Evolutionary conservation across 2,888 invertebrate species (phyloP).

Genomic region (Caradrina kadenii): DNA sequence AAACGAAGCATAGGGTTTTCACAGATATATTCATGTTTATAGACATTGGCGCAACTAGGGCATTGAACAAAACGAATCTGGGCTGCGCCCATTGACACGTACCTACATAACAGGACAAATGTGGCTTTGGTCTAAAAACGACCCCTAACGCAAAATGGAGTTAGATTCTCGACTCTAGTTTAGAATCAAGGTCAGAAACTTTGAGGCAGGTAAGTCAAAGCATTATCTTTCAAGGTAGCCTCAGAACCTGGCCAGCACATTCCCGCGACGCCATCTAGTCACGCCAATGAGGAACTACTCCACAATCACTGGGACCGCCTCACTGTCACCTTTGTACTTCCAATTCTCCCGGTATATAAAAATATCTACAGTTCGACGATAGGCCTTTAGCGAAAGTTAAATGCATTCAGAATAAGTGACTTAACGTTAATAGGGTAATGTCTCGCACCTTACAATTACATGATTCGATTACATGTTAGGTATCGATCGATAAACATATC

Average conservation of each 20-base stretch:
- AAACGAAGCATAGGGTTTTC: conserved; percentile 40
- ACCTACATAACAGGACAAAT: conserved; percentile 10
- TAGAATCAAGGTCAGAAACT: conserved; percentile 14
- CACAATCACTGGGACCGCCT: conserved; percentile 57
- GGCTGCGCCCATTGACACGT: conserved; percentile 5
- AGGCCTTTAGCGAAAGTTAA: conserved; percentile 85
- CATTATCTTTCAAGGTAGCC: conserved; percentile 8
- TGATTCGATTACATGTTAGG: conserved; percentile 52
- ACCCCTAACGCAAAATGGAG: conserved; percentile 48
- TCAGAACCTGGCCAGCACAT: conserved; percentile 11
- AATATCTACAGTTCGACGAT: conserved; percentile 79
- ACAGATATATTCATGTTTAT: conserved; percentile 40
- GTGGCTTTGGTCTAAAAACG: conserved; percentile 41
- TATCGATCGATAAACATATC: conserved; percentile 52
- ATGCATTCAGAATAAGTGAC: conserved; percentile 73
- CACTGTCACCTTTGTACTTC: conserved; percentile 75
- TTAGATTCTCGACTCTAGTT: conserved; percentile 30
- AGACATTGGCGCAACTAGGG: conserved; percentile 60
- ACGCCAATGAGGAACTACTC: conserved; percentile 55
- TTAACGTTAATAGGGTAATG: conserved; percentile 61
- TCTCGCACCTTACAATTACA: conserved; percentile 59
- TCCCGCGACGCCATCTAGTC: conserved; percentile 53
- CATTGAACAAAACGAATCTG: conserved; percentile 35
- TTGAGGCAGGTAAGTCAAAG: conserved; percentile 22
- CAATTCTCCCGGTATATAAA: conserved; percentile 69